phyloP scores from a whole-genome alignment of 2,888 invertebrate genomes.

The Mystacides longicornis region DNA sequence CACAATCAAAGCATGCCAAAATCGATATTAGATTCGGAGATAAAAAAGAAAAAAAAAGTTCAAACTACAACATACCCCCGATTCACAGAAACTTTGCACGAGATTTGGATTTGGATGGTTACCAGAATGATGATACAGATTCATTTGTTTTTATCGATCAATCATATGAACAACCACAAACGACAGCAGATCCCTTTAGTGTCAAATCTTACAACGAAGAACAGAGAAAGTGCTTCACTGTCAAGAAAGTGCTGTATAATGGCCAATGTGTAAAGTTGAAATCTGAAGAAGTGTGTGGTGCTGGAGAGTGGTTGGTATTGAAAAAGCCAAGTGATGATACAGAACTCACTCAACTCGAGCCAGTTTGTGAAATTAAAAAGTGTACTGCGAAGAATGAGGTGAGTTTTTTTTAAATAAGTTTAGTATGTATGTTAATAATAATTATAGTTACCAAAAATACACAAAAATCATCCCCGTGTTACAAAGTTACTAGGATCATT shows the following conservation, averaged over 20 bases:
- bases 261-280: slow-evolving; percentile 7
- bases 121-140: slow-evolving; percentile 10
- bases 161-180: neutral
- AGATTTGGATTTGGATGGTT: neutral
- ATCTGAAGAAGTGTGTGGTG: slow-evolving; percentile 1
- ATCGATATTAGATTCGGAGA: neutral
- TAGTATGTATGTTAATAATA: neutral
- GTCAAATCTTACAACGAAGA: slow-evolving; percentile 1
- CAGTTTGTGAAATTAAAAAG: slow-evolving; percentile 11
- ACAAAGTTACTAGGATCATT: too few species aligned
- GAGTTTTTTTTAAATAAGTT: neutral
- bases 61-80: neutral
- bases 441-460: neutral
- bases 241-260: slow-evolving; percentile 4
- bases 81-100: neutral
- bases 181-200: neutral
- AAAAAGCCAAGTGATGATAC: slow-evolving; percentile 1
- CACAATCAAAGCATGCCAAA: neutral
- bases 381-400: slow-evolving; percentile 13
- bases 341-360: neutral
- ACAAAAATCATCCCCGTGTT: neutral
- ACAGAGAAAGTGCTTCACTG: slow-evolving; percentile 10
- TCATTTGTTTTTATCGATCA: slow-evolving; percentile 3
- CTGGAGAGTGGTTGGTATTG: slow-evolving; percentile 9
- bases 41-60: neutral